These are phyloP conservation scores for Glomeris maerens DNA, from an alignment of 1,140 invertebrate genomes.

Conservation along the genomic window DNA sequence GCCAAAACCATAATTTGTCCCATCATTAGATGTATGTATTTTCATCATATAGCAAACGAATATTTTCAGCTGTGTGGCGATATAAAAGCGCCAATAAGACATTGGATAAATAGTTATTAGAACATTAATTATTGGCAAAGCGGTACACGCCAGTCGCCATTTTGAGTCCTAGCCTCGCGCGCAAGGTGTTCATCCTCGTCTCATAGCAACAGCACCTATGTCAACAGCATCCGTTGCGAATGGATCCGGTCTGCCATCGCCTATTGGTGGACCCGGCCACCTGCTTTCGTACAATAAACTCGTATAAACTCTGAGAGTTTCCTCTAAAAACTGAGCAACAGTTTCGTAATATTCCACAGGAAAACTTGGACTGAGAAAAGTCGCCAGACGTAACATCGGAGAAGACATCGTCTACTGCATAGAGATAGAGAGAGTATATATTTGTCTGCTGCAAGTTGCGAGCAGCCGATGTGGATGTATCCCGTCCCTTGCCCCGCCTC, in stretches of 20 bases:
- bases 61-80: too few species aligned
- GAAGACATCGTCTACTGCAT: too few species aligned
- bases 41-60: too few species aligned
- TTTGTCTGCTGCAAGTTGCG: too few species aligned
- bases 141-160: neutral
- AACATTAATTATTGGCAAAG: neutral
- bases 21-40: too few species aligned
- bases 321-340: conserved; percentile 39
- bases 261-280: conserved; percentile 31
- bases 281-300: conserved; percentile 43
- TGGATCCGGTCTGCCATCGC: conserved; percentile 38
- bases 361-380: conserved; percentile 45
- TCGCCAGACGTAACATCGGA: conserved; percentile 34
- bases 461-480: too few species aligned
- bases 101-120: too few species aligned
- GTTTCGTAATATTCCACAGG: conserved; percentile 44
- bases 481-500: too few species aligned
- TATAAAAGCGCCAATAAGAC: too few species aligned
- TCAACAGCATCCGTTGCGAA: conserved; percentile 39
- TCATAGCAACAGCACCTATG: conserved; percentile 32
- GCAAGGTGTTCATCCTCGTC: neutral
- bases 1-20: too few species aligned
- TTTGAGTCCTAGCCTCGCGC: neutral
- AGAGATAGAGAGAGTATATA: too few species aligned
- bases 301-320: conserved; percentile 33